A percentile compares a stretch with the other conserved stretches of the same genome.
Evolutionary conservation across 2,113 vertebrate species (phyloP).

Genomic region (Scolopax mira): DNA sequence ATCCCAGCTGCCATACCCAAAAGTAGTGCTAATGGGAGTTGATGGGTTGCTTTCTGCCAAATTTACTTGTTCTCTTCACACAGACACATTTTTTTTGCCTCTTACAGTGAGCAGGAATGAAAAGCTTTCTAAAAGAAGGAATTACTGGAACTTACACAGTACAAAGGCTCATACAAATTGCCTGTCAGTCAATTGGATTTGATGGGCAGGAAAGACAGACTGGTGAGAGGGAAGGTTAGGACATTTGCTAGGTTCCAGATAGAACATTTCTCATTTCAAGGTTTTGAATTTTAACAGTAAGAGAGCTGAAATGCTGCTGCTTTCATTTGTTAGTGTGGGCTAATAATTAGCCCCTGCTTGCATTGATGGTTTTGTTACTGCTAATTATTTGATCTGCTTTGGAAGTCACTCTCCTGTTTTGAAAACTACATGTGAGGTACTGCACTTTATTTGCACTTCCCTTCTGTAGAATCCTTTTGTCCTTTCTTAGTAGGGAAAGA

Average conservation of each 20-base stretch:
- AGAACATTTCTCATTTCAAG: not conserved
- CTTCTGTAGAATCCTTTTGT: not conserved
- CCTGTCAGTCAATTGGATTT: not conserved
- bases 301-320: not conserved
- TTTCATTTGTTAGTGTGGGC: not conserved
- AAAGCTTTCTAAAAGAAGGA: conserved; percentile 7
- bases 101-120: not conserved
- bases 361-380: not conserved
- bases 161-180: not conserved
- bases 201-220: not conserved
- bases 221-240: not conserved
- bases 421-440: not conserved
- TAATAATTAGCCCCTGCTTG: not conserved
- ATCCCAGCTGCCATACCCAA: not conserved
- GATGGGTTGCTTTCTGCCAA: not conserved
- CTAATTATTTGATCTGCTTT: not conserved
- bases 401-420: not conserved
- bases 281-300: not conserved
- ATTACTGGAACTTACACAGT: not conserved
- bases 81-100: not conserved
- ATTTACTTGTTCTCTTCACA: not conserved
- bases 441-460: not conserved
- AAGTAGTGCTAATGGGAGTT: not conserved
- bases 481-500: not conserved
- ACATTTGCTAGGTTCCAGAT: not conserved